Conservation (phyloP, 1,140 invertebrate genomes). For the Drosophila pachea region DNA sequence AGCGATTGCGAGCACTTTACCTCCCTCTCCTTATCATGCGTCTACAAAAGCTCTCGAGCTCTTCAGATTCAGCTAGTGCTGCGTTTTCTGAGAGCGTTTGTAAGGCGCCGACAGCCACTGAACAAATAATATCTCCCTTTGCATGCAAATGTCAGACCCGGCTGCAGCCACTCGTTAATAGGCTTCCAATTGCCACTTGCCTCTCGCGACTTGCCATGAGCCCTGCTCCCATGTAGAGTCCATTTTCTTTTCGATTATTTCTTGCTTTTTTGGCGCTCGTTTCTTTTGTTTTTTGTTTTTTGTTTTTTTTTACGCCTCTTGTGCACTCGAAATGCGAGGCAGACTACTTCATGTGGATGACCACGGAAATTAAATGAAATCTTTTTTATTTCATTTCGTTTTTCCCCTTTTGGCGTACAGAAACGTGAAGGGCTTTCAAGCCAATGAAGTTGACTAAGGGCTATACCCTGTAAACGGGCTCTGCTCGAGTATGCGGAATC, state of each 20-base stretch:
- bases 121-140: slow-evolving; percentile 59
- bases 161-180: slow-evolving; percentile 58
- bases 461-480: background rate
- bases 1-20: too few relatives aligned
- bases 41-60: too few relatives aligned
- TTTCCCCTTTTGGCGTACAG: slow-evolving; percentile 22
- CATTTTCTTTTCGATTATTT: slow-evolving; percentile 12
- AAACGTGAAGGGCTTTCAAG: slow-evolving; percentile 44
- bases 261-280: slow-evolving; percentile 12
- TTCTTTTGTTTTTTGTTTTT: too few relatives aligned
- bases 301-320: slow-evolving; percentile 55
- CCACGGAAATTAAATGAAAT: slow-evolving; percentile 74
- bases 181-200: slow-evolving; percentile 26
- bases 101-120: slow-evolving; percentile 52
- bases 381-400: slow-evolving; percentile 32
- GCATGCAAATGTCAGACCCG: slow-evolving; percentile 60
- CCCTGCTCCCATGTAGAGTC: slow-evolving; percentile 32
- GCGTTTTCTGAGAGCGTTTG: slow-evolving; percentile 22
- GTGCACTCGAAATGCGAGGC: slow-evolving; percentile 57
- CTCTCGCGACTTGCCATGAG: background rate
- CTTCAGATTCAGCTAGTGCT: background rate
- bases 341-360: slow-evolving; percentile 69
- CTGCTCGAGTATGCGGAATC: background rate
- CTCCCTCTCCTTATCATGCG: too few relatives aligned
- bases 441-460: slow-evolving; percentile 16